Conservation (phyloP, 2,888 invertebrate species). For the Apantesis nais region DNA sequence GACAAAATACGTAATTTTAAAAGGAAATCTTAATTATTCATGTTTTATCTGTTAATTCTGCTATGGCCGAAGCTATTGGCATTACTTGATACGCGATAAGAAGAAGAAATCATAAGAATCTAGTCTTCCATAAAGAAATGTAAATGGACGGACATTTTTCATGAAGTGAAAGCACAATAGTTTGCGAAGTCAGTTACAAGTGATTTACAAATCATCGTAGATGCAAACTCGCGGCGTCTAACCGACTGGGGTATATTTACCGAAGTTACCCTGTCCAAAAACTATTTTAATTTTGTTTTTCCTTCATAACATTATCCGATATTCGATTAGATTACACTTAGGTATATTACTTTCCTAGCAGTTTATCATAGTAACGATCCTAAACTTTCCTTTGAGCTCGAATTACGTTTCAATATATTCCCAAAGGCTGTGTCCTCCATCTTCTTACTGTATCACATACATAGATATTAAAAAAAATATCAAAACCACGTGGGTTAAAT, state of each 20-base stretch:
- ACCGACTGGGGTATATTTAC: background rate
- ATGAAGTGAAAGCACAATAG: background rate
- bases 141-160: background rate
- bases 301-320: background rate
- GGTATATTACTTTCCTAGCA: background rate
- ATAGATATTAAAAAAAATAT: no score
- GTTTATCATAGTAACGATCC: background rate
- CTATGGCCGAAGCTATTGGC: background rate
- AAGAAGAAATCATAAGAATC: background rate
- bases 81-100: background rate
- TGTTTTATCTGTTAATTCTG: background rate
- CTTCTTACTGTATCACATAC: background rate
- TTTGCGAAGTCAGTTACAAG: background rate
- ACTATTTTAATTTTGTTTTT: conserved; percentile 1
- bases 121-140: background rate
- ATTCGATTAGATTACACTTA: background rate
- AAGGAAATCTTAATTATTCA: background rate
- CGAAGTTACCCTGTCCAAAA: background rate
- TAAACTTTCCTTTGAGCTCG: conserved; percentile 1
- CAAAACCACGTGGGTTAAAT: background rate
- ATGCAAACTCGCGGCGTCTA: background rate
- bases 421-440: background rate
- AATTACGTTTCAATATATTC: conserved; percentile 1
- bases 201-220: background rate
- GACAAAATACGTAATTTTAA: background rate